Evolutionary conservation across 2,888 invertebrate species (phyloP), one percentile per base, ranked within the genome.

Genomic region (Ditylenchus weischeri): DNA sequence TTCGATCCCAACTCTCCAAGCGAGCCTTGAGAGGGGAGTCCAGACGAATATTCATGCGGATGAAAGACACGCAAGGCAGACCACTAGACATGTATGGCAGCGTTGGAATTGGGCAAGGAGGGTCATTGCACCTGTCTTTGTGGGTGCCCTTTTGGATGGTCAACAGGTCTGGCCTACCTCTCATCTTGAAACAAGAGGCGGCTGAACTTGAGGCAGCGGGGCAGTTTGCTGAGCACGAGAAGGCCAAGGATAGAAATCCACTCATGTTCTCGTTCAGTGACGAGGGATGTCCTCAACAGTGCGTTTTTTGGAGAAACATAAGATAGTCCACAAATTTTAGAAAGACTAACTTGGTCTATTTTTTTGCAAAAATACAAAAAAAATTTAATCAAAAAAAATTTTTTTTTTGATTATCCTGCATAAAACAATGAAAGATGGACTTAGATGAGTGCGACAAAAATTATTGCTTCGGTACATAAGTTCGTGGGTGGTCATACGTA

Each of bases 61-160:
- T 79, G 72, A 49, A 57, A 7, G 79, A 79, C 59, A 50, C 62
- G 3, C 54, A 73, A 19, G 65, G 68, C 10, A 72, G 78, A 23
- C 58, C 65, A 7, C 70, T 79, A 11, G 73, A 78, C 61, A 67
- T 79, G 57, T 79, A 80, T 62, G 78, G 69, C 21, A 73, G 74
- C 29, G 70, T 77, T 7, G 51, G 66, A 43, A 57, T 76, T 8
- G 74, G 70, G n/a, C 74, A 65, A 86, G 77, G 89, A 8, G 76
- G 75, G 0, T 66, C 76, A 0, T 69, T 81, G 21, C 65, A 89
- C 88, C 87, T 92, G 76, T 88, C 88, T 23, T 87, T 94, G 36
- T 90, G 89, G 61, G 90, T 91, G 3, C 90, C 91, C 3, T 93
- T 90, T 86, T 96, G 95, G 95, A 88, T 98, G 75, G 89, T 96